Conservation (phyloP, 2,888 invertebrate genomes). For the Odontothrips loti region DNA sequence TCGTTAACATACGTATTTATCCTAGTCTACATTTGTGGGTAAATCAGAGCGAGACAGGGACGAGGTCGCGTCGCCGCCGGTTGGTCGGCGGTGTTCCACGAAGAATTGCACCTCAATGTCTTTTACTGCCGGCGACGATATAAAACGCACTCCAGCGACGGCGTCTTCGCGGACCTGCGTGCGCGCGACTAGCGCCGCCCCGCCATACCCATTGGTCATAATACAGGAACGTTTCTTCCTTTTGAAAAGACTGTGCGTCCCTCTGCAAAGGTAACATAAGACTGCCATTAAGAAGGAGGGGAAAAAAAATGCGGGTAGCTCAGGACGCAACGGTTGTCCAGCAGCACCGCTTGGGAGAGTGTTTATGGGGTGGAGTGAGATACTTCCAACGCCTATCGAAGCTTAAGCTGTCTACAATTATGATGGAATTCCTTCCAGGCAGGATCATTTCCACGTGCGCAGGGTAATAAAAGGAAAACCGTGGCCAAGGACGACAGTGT, state of each 20-base stretch:
- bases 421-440: slow-evolving; percentile 16
- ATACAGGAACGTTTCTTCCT: neutral
- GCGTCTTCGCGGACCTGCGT: neutral
- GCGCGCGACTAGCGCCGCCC: neutral
- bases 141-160: neutral
- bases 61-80: no score
- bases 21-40: no score
- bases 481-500: slow-evolving; percentile 5
- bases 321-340: no score
- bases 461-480: neutral
- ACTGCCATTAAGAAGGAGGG: neutral
- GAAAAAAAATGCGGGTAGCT: neutral
- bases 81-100: neutral
- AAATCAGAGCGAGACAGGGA: no score
- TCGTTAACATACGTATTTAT: no score
- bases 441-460: neutral
- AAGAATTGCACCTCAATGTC: slow-evolving; percentile 1
- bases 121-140: neutral
- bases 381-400: slow-evolving; percentile 16
- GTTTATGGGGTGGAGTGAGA: slow-evolving; percentile 5
- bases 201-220: neutral
- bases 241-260: neutral
- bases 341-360: neutral
- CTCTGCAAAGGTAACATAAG: neutral
- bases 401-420: slow-evolving; percentile 17